Base-by-base conservation (phyloP, 2,888 invertebrate genomes). In the Aphidoletes aphidimyza region DNA sequence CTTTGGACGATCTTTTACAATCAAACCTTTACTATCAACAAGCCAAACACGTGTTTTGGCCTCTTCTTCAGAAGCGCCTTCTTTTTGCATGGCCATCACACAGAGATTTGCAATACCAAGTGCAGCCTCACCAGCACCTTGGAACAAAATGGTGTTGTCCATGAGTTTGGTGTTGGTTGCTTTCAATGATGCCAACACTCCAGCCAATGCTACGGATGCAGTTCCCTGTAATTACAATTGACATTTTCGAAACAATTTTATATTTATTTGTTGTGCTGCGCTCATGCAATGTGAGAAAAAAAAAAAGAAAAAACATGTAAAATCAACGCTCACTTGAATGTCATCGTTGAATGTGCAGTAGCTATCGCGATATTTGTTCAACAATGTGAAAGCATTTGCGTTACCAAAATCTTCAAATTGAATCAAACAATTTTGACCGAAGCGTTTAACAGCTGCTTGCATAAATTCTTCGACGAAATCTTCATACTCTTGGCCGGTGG, bases 381-480 rank as follows among this genome's bases (percentile, higher is more conserved):
- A 91, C 85, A 99, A 91, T 47, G 96, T 92, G 92, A 99, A 99
- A 8, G 99, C 99, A 91, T 99, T 99, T 14, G 95, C 93, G 89
- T 99, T 99, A 84, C 95, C 99, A 90, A 99, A 99, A 91, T 99
- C 99, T 91, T 99, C 99, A 91, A 99, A 99, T 92, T 94, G 95
- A 84, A 97, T 96, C 85, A 97, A 92, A 85, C 94, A 94, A 90
- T 95, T 96, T 90, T 95, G 95, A 0, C 97, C 97, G 89, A 93
- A 97, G 86, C 96, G 93, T 84, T 92, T 92, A 1, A 98, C 96
- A 34, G 94, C 95, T 0, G 98, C 97, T 85, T 92, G 89, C 99
- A 99, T 99, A 90, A 99, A 99, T 91, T 99, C 99, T 14, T 99
- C 98, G 69, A 99, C 89, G 87, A 99, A 95, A 49, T 95, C 95